Conservation (phyloP, 2,797 vertebrate genomes). For the Poeciliopsis turneri region DNA sequence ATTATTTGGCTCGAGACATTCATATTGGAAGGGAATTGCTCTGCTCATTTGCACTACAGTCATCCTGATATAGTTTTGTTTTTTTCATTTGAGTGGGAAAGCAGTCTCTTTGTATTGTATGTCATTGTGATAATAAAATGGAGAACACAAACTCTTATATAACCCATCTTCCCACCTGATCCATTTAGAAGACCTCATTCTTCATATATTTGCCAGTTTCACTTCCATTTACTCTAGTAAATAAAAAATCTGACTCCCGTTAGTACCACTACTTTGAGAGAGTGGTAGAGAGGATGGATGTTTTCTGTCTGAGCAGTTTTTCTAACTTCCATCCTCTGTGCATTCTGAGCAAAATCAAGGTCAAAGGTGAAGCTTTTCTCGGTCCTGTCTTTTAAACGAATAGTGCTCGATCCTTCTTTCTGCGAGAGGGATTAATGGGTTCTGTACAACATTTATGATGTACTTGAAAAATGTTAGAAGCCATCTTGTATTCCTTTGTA, state of each 20-base stretch:
- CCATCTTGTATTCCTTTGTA: constrained; percentile 26
- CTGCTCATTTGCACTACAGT: constrained; percentile 41
- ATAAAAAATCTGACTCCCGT: constrained; percentile 7
- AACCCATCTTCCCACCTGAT: neutral
- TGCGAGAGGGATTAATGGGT: constrained; percentile 49
- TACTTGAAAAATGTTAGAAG: constrained; percentile 35
- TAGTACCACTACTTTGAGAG: neutral
- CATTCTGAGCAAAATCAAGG: constrained; percentile 23
- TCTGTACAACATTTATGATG: constrained; percentile 57
- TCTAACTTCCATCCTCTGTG: constrained; percentile 4
- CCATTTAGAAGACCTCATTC: constrained; percentile 11
- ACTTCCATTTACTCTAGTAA: constrained; percentile 4
- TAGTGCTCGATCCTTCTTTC: constrained; percentile 25
- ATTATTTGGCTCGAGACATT: constrained; percentile 60
- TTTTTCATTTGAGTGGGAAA: constrained; percentile 27
- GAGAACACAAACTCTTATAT: neutral
- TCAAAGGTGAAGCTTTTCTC: constrained; percentile 34
- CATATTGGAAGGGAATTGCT: constrained; percentile 49
- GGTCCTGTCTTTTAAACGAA: constrained; percentile 32
- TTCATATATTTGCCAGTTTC: neutral
- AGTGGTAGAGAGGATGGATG: neutral
- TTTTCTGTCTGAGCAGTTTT: constrained; percentile 7
- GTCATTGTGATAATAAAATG: constrained; percentile 12
- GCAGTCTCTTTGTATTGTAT: constrained; percentile 3
- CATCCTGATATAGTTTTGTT: constrained; percentile 37